phyloP scores from a whole-genome alignment of 2,113 vertebrate genomes.

The Ranitomeya variabilis region DNA sequence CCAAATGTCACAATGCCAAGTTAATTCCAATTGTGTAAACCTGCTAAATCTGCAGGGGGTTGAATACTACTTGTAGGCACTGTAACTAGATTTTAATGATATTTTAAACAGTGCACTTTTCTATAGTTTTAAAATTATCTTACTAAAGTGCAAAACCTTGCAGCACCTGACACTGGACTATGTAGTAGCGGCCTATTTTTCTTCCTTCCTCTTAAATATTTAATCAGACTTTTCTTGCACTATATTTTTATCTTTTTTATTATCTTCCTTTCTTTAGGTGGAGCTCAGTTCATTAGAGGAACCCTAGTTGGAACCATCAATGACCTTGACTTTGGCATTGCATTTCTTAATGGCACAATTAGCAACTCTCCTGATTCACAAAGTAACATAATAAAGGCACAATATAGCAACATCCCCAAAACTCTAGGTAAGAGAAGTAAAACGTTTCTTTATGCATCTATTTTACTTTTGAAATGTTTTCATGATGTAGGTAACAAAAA shows the following conservation, averaged over 20 bases:
- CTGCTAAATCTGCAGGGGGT: no score
- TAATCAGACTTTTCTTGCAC: neutral
- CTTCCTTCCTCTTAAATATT: no score
- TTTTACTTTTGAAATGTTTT: neutral
- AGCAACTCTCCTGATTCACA: constrained; percentile 71
- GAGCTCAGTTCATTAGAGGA: constrained; percentile 86
- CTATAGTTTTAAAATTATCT: no score
- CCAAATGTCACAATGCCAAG: no score
- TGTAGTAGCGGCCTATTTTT: no score
- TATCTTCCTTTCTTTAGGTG: constrained; percentile 71
- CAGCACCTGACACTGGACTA: no score
- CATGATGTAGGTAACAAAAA: neutral
- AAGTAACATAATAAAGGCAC: constrained; percentile 79
- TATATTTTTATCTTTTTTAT: neutral
- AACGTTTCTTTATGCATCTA: neutral
- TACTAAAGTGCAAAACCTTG: no score
- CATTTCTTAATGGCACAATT: constrained; percentile 87
- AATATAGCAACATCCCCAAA: constrained; percentile 85
- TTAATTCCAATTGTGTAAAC: no score
- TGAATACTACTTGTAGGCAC: no score
- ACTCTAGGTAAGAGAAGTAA: constrained; percentile 78
- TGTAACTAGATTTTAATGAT: no score
- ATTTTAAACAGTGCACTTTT: no score
- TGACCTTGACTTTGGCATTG: constrained; percentile 86
- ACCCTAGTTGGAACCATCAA: constrained; percentile 93